Conservation (phyloP, 2,888 invertebrate species). For the Laothoe populi region DNA sequence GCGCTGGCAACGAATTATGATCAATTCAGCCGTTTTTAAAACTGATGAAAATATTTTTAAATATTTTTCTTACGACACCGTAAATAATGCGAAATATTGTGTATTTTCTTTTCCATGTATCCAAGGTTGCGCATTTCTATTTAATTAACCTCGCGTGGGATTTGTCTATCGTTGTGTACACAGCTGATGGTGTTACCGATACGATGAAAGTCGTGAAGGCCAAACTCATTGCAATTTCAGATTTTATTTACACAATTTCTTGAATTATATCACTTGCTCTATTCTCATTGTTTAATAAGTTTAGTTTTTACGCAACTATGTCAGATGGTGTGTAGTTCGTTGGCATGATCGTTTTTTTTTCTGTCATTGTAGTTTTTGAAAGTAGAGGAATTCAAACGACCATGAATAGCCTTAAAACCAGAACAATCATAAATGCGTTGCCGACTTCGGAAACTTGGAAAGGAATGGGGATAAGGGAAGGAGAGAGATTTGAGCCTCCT, state of each 20-base stretch:
- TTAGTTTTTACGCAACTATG: no score
- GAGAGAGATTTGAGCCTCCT: no score
- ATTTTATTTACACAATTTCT: not conserved
- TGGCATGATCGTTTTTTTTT: no score
- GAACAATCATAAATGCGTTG: no score
- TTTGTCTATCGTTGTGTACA: not conserved
- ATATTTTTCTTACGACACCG: not conserved
- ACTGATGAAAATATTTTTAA: conserved; percentile 7
- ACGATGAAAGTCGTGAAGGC: not conserved
- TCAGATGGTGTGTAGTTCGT: no score
- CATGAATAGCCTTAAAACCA: no score
- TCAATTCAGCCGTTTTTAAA: not conserved
- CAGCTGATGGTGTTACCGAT: conserved; percentile 15
- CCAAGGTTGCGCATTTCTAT: conserved; percentile 16
- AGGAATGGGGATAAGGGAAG: no score
- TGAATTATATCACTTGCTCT: not conserved
- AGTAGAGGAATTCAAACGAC: no score
- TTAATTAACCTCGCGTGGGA: conserved; percentile 12
- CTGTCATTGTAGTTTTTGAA: no score
- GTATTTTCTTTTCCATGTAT: not conserved
- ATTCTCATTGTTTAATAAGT: not conserved
- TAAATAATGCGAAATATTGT: conserved; percentile 9
- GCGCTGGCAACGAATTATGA: not conserved
- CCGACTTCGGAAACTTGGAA: no score
- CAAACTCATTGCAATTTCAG: not conserved